Conservation (phyloP, 2,888 invertebrate genomes). For the Tetranychus piercei region DNA sequence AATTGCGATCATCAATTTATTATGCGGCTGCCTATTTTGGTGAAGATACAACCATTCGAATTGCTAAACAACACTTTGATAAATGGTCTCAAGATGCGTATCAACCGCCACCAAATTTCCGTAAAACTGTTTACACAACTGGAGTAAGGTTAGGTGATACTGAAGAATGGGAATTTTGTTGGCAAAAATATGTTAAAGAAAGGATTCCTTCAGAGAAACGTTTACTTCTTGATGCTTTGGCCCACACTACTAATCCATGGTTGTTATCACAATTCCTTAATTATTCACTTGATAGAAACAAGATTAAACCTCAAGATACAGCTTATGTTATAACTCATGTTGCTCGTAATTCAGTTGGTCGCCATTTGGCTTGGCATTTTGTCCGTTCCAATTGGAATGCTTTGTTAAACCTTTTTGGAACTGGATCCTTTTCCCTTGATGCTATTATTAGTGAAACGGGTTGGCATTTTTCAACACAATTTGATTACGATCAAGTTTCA, state of each 20-base stretch:
- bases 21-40: conserved; percentile 53
- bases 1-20: conserved; percentile 50
- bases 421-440: conserved; percentile 29
- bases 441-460: conserved; percentile 29
- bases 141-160: conserved; percentile 35
- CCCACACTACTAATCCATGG: conserved; percentile 29
- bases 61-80: conserved; percentile 49
- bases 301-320: conserved; percentile 50
- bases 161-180: conserved; percentile 32
- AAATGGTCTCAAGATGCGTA: conserved; percentile 47
- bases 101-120: conserved; percentile 51
- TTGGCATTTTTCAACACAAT: conserved; percentile 30
- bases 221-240: conserved; percentile 30
- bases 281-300: conserved; percentile 48
- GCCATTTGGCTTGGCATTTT: conserved; percentile 53
- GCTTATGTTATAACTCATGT: conserved; percentile 52
- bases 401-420: conserved; percentile 19
- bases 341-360: conserved; percentile 44
- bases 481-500: conserved; percentile 30
- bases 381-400: conserved; percentile 48
- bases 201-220: conserved; percentile 31
- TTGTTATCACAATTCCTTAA: conserved; percentile 43
- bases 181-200: conserved; percentile 29
- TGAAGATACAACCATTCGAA: conserved; percentile 47
- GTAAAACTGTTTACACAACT: conserved; percentile 47